Base-by-base conservation (phyloP, 2,797 vertebrate genomes). In the Argya squamiceps region DNA sequence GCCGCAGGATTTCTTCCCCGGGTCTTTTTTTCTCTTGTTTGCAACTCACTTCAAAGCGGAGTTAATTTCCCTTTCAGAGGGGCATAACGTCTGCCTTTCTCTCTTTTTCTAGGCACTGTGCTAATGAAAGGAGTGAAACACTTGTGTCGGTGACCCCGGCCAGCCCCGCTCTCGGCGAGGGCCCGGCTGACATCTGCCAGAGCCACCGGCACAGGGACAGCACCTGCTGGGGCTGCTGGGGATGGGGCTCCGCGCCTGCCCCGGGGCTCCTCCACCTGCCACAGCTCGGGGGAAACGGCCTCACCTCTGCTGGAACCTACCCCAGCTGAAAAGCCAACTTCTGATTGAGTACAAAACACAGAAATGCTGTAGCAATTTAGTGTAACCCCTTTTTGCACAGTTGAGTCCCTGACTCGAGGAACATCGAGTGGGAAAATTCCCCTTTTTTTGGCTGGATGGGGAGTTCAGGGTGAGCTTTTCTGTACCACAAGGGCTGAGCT, bases 51-150 rank as follows among this genome's bases (percentile, higher is more conserved):
- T 91, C 55, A 63, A 91, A 96, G 74, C 1, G 1, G 83, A 89
- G 37, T 90, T 94, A 36, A 91, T 93, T 88, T 92, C 73, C 83
- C 79, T 92, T 92, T 73, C 89, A 91, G 71, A 64, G 43, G 20
- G 36, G 56, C 49, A 67, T 32, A 80, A 68, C 26, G 32, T 32
- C 87, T 68, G 49, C 43, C 43, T 53, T 89, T 82, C 75, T 79
- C 53, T 44, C 36, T 39, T 64, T 86, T 77, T 47, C 50, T 41
- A 47, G 49, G 95, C 74, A 27, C 55, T 68, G 82, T 88, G 71
- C 81, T 95, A 70, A 91, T 70, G 91, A 97, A 95, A 84, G 88
- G 80, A 82, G 49, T 60, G 46, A 76, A 88, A 53, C 63, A 29
- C 58, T 88, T 63, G 76, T 64, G 9, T 87, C 58, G 26, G 19